Percentiles rank a stretch among this genome's conserved stretches.
Evolutionary conservation across 2,113 vertebrate genomes (phyloP).

Genomic region (Cinclus cinclus): DNA sequence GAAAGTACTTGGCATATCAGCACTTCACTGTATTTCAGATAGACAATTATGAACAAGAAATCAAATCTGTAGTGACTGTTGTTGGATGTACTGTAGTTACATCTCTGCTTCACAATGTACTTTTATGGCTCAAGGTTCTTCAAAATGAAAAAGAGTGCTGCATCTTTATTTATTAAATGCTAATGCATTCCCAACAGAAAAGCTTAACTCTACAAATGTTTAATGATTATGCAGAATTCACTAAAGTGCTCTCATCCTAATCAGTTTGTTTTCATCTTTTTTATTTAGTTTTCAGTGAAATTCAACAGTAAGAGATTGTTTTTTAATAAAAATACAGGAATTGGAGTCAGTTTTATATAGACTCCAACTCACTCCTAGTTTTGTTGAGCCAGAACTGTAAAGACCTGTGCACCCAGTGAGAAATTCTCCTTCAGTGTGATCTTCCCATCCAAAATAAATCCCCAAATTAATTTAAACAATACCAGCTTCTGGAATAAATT

Average conservation of each 20-base stretch:
- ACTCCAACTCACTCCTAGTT: background rate
- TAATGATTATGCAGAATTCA: constrained; percentile 14
- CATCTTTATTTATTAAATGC: constrained; percentile 50
- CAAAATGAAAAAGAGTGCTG: background rate
- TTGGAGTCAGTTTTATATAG: background rate
- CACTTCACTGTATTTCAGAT: constrained; percentile 1
- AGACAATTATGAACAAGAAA: constrained; percentile 26
- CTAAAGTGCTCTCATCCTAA: constrained; percentile 20
- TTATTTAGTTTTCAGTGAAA: background rate
- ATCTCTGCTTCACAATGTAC: background rate
- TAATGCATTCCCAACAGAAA: constrained; percentile 18
- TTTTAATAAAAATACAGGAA: background rate
- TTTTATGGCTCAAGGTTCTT: background rate
- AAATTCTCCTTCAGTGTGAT: background rate
- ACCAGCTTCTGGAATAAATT: background rate
- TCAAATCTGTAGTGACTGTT: background rate
- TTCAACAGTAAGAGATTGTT: background rate
- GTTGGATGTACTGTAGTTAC: background rate
- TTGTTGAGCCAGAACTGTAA: background rate
- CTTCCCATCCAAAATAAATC: background rate
- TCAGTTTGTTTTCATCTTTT: constrained; percentile 21
- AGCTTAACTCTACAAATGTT: background rate
- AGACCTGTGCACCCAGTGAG: background rate
- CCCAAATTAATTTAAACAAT: background rate
- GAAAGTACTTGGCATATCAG: background rate